Evolutionary conservation across 2,888 invertebrate species (phyloP), one percentile per base, ranked within the genome.

Genomic region (Caenorhabditis japonica): DNA sequence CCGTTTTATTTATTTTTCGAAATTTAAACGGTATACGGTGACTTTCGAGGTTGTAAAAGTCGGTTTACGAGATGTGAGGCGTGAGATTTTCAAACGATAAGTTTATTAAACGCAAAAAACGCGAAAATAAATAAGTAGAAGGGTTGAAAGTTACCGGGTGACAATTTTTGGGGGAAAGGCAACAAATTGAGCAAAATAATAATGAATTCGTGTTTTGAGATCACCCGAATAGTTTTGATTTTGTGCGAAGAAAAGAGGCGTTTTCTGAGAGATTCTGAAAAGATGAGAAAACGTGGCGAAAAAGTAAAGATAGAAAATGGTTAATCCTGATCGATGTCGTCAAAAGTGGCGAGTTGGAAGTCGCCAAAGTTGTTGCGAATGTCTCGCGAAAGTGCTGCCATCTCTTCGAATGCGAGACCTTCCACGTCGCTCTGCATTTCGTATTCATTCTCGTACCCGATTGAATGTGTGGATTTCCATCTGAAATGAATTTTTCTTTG

Each of bases 371-470:
- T 85, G 25, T 72, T 66, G 13, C 83, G 81, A 56, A 85, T 85
- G 58, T 86, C 85, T 17, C 82, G 55, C 44, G 75, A 81, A 13
- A 80, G 68, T 17, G 80, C 80, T 21, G 56, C 60, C 80, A 80
- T 80, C 58, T 80, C 77, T 33, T 77, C 76, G 19, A 76, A 55
- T 13, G 77, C 75, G 30, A 80, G 51, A 17, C 73, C 80, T 55
- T 85, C 83, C 10, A 66, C 66, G 27, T 82, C 84, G n/a, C 82
- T 82, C n/a, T 69, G 75, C 66, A 79, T 75, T 56, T 86, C 86
- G 73, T 87, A 86, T 70, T 86, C 86, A 70, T 87, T 84, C 34
- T 86, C 86, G 68, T 86, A 86, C 38, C 85, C 85, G 58, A 86
- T 85, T 21, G 85, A 86, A 44, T 86, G 84, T 3, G 80, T 82